Evolutionary conservation across 2,113 vertebrate genomes (phyloP).

Genomic region (Vicugna pacos): DNA sequence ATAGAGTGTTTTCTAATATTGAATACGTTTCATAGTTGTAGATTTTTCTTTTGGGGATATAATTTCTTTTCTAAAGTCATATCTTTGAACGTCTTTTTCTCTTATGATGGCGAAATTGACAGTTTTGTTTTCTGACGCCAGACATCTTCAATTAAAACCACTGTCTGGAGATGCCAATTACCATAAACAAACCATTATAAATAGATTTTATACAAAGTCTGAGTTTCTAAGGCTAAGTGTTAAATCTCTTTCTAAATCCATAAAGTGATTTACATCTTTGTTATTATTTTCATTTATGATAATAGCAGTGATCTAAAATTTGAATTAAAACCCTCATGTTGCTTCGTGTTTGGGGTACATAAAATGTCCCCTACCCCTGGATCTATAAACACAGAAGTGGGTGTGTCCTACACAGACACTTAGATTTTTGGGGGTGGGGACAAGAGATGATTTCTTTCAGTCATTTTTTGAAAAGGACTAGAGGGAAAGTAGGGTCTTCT

Average conservation of each 20-base stretch:
- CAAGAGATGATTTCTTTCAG: not conserved
- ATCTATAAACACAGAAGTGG: not conserved
- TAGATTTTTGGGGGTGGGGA: not conserved
- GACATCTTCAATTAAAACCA: not conserved
- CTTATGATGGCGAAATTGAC: not conserved
- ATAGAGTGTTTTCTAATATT: conserved; percentile 47
- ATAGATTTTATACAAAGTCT: not conserved
- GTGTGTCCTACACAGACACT: not conserved
- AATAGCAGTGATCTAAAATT: not conserved
- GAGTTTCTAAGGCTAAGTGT: not conserved
- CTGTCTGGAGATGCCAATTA: not conserved
- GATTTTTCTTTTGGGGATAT: conserved; percentile 9
- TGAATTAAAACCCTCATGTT: not conserved
- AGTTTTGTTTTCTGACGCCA: not conserved
- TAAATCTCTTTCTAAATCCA: not conserved
- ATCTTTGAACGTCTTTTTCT: conserved; percentile 13
- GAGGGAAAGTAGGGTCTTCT: not conserved
- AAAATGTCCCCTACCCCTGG: not conserved
- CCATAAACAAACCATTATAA: not conserved
- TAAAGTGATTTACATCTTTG: not conserved
- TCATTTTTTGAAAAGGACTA: not conserved
- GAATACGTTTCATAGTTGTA: conserved; percentile 44
- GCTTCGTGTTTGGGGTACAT: not conserved
- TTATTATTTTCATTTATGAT: not conserved
- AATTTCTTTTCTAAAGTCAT: not conserved